Percentiles rank a stretch among this genome's conserved stretches.
Evolutionary conservation across 2,888 invertebrate genomes (phyloP).

Genomic region (Rhingia campestris): DNA sequence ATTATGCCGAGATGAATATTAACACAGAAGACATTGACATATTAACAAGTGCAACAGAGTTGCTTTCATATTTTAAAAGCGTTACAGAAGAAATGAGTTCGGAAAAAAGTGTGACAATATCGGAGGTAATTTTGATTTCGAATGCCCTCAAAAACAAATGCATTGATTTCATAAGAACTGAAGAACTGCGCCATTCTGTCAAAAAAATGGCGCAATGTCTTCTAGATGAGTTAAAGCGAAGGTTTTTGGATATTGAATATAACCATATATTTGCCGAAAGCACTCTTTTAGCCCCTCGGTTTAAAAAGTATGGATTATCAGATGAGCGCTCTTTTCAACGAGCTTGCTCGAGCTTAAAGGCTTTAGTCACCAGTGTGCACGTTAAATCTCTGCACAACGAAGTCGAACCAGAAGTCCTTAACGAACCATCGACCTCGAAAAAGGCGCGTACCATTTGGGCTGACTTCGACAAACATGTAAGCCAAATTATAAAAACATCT

Average conservation of each 20-base stretch:
- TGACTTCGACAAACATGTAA: constrained; percentile 8
- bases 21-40: constrained; percentile 2
- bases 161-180: neutral
- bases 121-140: constrained; percentile 34
- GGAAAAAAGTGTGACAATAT: constrained; percentile 19
- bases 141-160: constrained; percentile 1
- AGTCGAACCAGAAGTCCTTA: neutral
- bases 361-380: neutral
- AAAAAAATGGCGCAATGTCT: constrained; percentile 5
- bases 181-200: neutral
- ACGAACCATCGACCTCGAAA: neutral
- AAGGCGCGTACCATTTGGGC: constrained; percentile 12
- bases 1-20: constrained; percentile 3
- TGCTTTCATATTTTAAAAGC: constrained; percentile 9
- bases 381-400: neutral
- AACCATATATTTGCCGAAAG: constrained; percentile 15
- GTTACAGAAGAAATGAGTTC: constrained; percentile 30
- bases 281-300: constrained; percentile 28
- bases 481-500: neutral
- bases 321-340: neutral
- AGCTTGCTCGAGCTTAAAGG: constrained; percentile 4
- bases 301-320: constrained; percentile 28
- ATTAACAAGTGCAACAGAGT: neutral
- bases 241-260: neutral
- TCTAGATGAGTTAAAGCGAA: neutral